phyloP scores from a whole-genome alignment of 2,797 vertebrate species.

The Takifugu rubripes region DNA sequence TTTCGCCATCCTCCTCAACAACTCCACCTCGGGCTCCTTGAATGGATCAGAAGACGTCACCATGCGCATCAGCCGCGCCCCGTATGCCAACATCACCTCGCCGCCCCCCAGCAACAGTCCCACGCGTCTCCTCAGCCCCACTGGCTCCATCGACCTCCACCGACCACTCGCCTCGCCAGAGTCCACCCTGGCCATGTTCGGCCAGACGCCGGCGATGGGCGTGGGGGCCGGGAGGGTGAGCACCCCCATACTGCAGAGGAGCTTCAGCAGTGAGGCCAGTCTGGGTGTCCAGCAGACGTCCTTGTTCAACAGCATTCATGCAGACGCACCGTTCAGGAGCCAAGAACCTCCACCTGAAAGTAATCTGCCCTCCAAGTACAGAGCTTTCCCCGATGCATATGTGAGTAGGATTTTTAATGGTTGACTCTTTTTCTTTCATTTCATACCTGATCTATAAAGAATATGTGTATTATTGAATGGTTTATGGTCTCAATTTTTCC shows the following conservation, averaged over 20 bases:
- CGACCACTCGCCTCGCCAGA: conserved; percentile 30
- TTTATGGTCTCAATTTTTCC: background rate
- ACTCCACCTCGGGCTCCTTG: conserved; percentile 42
- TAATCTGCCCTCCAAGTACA: conserved; percentile 56
- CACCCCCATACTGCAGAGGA: conserved; percentile 58
- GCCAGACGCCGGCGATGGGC: conserved; percentile 18
- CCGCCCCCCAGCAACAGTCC: conserved; percentile 31
- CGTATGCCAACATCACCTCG: conserved; percentile 6
- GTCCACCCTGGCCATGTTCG: conserved; percentile 19
- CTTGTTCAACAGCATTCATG: conserved; percentile 34
- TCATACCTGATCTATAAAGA: background rate
- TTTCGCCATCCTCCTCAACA: conserved; percentile 46
- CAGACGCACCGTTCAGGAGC: conserved; percentile 34
- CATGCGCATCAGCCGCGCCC: conserved; percentile 37
- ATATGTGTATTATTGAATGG: too few relatives aligned
- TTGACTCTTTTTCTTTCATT: background rate
- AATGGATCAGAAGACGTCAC: conserved; percentile 33
- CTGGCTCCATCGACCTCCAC: conserved; percentile 44
- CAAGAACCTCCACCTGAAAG: conserved; percentile 45
- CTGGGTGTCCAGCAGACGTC: conserved; percentile 23
- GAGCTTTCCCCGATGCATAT: conserved; percentile 80
- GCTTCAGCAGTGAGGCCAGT: conserved; percentile 46
- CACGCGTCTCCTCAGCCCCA: conserved; percentile 40
- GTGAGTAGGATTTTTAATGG: conserved; percentile 65
- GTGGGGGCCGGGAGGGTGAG: background rate